These are phyloP conservation scores for Ichneumon xanthorius DNA, from an alignment of 2,888 invertebrate species.

Conservation along the genomic window DNA sequence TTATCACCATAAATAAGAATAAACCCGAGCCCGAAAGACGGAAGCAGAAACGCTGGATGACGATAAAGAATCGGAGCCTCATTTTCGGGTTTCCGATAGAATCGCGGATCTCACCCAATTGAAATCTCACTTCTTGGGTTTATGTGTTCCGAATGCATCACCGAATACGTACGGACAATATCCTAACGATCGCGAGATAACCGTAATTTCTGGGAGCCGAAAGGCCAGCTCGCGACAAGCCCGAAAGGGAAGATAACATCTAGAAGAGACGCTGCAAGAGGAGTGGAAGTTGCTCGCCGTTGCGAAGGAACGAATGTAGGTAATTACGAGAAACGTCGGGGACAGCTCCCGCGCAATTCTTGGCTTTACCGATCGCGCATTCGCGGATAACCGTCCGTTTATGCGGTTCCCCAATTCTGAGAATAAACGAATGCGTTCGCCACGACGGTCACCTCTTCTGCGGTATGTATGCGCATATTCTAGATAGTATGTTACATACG, in stretches of 20 bases:
- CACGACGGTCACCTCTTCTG: conserved; percentile 56
- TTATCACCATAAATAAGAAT: background rate
- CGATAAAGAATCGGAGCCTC: too few species aligned
- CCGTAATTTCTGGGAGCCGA: conserved; percentile 25
- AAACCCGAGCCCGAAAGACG: background rate
- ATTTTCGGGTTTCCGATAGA: background rate
- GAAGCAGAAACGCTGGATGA: conserved; percentile 6
- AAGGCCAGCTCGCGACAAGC: conserved; percentile 30
- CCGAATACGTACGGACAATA: background rate
- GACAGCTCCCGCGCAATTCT: conserved; percentile 80
- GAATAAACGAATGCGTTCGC: conserved; percentile 80
- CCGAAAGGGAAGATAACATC: conserved; percentile 37
- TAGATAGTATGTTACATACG: conserved; percentile 84
- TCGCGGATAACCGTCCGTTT: conserved; percentile 36
- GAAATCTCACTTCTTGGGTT: background rate
- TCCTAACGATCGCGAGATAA: conserved; percentile 22
- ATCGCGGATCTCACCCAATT: background rate
- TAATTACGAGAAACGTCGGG: conserved; percentile 82
- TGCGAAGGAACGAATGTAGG: conserved; percentile 74
- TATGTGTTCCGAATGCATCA: background rate
- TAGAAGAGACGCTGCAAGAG: conserved; percentile 12
- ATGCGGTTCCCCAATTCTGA: conserved; percentile 80
- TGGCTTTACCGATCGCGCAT: conserved; percentile 76
- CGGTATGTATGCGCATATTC: conserved; percentile 83
- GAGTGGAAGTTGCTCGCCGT: conserved; percentile 36